phyloP scores from a whole-genome alignment of 2,113 vertebrate genomes.

The Copsychus sechellarum region DNA sequence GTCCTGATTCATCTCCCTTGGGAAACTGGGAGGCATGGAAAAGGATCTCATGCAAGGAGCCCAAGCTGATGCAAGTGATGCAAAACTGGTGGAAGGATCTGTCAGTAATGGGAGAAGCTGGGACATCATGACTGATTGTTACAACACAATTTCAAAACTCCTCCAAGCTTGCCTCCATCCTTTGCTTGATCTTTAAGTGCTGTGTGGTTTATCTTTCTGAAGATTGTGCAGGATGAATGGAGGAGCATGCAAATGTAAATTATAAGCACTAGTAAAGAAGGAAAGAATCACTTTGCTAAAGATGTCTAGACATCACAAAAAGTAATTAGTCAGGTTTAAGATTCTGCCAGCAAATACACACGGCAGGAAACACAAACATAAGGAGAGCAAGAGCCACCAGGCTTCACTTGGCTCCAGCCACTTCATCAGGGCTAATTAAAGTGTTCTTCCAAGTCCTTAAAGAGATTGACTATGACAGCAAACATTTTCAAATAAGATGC shows the following conservation, averaged over 20 bases:
- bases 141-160: neutral
- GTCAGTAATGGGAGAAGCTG: neutral
- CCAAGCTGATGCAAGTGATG: neutral
- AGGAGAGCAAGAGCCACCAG: conserved; percentile 17
- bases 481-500: neutral
- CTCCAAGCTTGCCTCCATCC: neutral
- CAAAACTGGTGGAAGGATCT: neutral
- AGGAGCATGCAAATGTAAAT: neutral
- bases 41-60: neutral
- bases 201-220: neutral
- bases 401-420: conserved; percentile 11
- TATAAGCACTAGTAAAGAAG: neutral
- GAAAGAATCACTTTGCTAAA: neutral
- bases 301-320: conserved; percentile 3
- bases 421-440: conserved; percentile 34
- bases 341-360: neutral
- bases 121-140: neutral
- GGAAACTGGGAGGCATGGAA: neutral
- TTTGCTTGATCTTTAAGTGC: neutral
- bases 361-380: conserved; percentile 11
- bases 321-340: conserved; percentile 26
- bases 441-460: conserved; percentile 14
- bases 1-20: neutral
- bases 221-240: neutral
- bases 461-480: neutral